These are phyloP conservation scores for Patiria pectinifera DNA, from an alignment of 53 echinoderm and acorn worm genomes.

Conservation along the genomic window DNA sequence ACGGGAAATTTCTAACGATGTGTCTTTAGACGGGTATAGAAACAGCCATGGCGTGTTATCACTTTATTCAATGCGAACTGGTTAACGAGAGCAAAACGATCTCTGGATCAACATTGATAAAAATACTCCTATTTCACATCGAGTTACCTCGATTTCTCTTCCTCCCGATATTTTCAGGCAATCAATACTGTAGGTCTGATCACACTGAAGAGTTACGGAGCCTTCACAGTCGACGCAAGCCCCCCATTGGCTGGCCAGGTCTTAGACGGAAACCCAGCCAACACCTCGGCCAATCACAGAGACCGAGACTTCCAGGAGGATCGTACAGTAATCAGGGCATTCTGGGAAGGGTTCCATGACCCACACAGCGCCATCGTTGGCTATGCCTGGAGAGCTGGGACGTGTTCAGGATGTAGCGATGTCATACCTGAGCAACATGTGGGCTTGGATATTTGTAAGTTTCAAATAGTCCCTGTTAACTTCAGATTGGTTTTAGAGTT, in stretches of 20 bases:
- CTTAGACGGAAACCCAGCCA: slow-evolving; percentile 48
- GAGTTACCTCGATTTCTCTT: too few relatives aligned
- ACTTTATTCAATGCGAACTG: too few relatives aligned
- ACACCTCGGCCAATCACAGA: slow-evolving; percentile 27
- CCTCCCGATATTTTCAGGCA: neutral
- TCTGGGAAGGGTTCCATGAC: slow-evolving; percentile 76
- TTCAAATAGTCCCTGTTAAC: neutral
- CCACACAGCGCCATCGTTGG: slow-evolving; percentile 53
- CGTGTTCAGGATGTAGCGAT: slow-evolving; percentile 58
- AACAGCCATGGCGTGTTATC: too few relatives aligned
- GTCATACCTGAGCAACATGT: slow-evolving; percentile 53
- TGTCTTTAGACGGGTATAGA: too few relatives aligned
- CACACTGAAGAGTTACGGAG: slow-evolving; percentile 22
- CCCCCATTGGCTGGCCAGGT: slow-evolving; percentile 70
- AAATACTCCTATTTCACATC: too few relatives aligned
- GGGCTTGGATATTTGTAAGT: slow-evolving; percentile 49
- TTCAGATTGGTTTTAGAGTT: neutral
- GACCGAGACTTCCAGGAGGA: slow-evolving; percentile 70
- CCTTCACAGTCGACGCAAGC: slow-evolving; percentile 59
- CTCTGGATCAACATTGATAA: too few relatives aligned
- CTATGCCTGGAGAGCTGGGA: slow-evolving; percentile 57
- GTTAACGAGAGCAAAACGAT: too few relatives aligned
- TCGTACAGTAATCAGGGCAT: slow-evolving; percentile 27
- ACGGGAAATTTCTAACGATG: too few relatives aligned
- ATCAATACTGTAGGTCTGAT: slow-evolving; percentile 18